phyloP scores from a whole-genome alignment of 2,888 invertebrate species.

The Cotesia congregata region DNA sequence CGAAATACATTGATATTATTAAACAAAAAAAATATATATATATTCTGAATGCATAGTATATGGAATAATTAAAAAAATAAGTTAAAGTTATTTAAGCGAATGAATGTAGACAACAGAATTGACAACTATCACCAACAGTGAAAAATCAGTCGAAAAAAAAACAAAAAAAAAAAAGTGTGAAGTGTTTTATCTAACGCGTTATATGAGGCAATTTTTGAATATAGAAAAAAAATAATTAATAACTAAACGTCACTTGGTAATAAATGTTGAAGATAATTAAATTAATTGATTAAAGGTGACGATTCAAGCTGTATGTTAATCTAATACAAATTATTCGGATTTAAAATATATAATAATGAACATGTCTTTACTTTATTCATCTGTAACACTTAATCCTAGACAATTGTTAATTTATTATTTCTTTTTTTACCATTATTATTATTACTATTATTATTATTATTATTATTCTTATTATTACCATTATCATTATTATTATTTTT shows the following conservation, averaged over 20 bases:
- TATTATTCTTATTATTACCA: neutral
- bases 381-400: conserved; percentile 65
- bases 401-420: conserved; percentile 49
- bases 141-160: neutral
- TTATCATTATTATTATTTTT: neutral
- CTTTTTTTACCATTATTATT: conserved; percentile 6
- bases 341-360: conserved; percentile 64
- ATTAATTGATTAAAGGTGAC: conserved; percentile 46
- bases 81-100: neutral
- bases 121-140: neutral
- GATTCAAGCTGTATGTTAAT: conserved; percentile 67
- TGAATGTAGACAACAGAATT: neutral
- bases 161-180: neutral
- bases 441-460: neutral
- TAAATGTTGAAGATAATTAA: conserved; percentile 54
- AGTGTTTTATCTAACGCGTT: neutral
- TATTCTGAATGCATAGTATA: conserved; percentile 1
- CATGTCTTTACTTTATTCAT: conserved; percentile 67
- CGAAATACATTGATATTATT: neutral
- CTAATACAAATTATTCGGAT: conserved; percentile 64
- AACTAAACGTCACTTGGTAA: conserved; percentile 44
- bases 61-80: neutral
- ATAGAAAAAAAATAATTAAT: conserved; percentile 14
- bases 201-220: conserved; percentile 1
- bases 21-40: neutral